Evolutionary conservation across 2,888 invertebrate genomes (phyloP).

Genomic region (Abrostola tripartita): DNA sequence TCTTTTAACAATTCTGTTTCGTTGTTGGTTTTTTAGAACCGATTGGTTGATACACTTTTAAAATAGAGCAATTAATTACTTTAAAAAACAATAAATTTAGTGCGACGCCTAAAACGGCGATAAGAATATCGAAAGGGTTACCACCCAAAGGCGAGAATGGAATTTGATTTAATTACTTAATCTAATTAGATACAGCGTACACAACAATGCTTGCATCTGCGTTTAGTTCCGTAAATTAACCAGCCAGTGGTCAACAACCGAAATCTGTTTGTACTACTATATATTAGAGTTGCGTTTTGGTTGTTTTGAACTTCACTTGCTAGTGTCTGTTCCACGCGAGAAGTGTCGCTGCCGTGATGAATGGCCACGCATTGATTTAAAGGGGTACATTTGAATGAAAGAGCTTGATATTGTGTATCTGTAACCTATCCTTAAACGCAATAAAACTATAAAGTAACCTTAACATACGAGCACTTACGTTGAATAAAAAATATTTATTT

Average conservation of each 20-base stretch:
- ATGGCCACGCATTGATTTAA: conserved; percentile 81
- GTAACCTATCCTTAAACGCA: conserved; percentile 67
- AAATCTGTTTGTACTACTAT: conserved; percentile 47
- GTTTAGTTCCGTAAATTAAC: conserved; percentile 72
- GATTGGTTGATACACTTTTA: conserved; percentile 24
- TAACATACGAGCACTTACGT: conserved; percentile 49
- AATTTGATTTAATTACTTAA: conserved; percentile 79
- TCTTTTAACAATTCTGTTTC: conserved; percentile 31
- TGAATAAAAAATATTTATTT: conserved; percentile 42
- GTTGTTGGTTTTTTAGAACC: conserved; percentile 7
- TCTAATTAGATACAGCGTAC: conserved; percentile 83
- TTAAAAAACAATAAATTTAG: conserved; percentile 53
- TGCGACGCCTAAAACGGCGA: conserved; percentile 64
- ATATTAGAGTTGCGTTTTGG: conserved; percentile 63
- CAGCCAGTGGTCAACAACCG: conserved; percentile 25
- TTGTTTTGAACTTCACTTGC: conserved; percentile 56
- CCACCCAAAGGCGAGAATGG: conserved; percentile 82
- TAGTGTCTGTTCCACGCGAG: conserved; percentile 67
- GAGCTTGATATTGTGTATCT: conserved; percentile 73
- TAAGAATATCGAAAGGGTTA: conserved; percentile 71
- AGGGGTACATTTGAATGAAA: conserved; percentile 78
- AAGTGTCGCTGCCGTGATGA: conserved; percentile 80
- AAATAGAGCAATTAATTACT: conserved; percentile 51
- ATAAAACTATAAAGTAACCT: conserved; percentile 78
- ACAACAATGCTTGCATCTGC: conserved; percentile 80